These are phyloP conservation scores for Ophraella communa DNA, from an alignment of 2,888 invertebrate species.

Conservation along the genomic window DNA sequence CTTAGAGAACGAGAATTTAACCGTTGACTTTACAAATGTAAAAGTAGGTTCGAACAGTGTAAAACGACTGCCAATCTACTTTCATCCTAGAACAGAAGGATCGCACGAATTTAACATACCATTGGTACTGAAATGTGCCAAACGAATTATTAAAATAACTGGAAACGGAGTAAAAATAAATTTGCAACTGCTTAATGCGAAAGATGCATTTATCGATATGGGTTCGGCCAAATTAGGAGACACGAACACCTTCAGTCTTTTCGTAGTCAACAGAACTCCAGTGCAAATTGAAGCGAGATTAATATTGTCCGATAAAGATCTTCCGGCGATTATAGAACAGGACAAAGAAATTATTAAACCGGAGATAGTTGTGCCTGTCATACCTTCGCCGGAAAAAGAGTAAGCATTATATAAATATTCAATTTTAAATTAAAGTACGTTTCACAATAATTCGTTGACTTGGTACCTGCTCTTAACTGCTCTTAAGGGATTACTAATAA, in stretches of 20 bases:
- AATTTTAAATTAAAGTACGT: no score
- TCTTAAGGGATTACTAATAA: no score
- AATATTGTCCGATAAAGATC: conserved; percentile 60
- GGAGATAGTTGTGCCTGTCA: conserved; percentile 45
- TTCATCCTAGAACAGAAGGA: conserved; percentile 64
- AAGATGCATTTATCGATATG: conserved; percentile 58
- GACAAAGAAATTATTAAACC: conserved; percentile 37
- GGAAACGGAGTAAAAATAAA: conserved; percentile 64
- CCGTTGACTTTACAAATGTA: conserved; percentile 60
- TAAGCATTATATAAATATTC: conserved; percentile 5
- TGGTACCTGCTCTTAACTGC: no score
- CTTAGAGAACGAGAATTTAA: conserved; percentile 62
- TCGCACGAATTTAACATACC: conserved; percentile 63
- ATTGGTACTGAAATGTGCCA: conserved; percentile 65
- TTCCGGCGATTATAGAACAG: conserved; percentile 51
- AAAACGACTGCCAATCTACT: conserved; percentile 63
- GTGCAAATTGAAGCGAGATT: conserved; percentile 64
- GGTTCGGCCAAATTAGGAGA: conserved; percentile 60
- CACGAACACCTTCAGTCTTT: conserved; percentile 62
- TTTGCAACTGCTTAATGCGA: conserved; percentile 54
- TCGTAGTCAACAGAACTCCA: conserved; percentile 67
- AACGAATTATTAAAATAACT: conserved; percentile 62
- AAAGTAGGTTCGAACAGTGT: conserved; percentile 59
- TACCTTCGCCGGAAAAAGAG: conserved; percentile 25
- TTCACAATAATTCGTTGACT: no score